Conservation (phyloP, 2,797 vertebrate genomes). For the Muscicapa striata region DNA sequence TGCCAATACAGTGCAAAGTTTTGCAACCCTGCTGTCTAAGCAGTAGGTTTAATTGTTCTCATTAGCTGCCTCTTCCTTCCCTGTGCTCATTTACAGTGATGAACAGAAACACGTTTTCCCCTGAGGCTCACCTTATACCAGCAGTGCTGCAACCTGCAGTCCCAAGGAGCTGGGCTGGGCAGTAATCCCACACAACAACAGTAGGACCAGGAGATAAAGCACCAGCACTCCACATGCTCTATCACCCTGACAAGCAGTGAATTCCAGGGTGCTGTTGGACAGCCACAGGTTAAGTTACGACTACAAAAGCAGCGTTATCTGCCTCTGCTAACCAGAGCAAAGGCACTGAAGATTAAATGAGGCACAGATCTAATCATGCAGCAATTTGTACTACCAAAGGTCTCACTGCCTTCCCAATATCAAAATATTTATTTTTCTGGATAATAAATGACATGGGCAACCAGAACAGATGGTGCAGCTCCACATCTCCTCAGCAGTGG, state of each 20-base stretch:
- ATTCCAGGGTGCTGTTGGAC: not conserved
- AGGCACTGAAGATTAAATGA: not conserved
- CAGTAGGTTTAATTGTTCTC: not conserved
- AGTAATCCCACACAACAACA: not conserved
- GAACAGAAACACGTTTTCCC: not conserved
- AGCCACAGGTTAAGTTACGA: not conserved
- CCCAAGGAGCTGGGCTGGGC: not conserved
- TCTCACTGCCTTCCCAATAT: not conserved
- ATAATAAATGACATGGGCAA: not conserved
- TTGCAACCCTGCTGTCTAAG: not conserved
- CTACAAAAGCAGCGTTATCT: not conserved
- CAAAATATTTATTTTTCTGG: not conserved
- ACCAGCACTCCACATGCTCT: not conserved
- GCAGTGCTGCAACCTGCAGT: not conserved
- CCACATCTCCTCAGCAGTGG: not conserved
- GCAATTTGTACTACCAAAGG: not conserved
- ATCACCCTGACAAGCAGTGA: not conserved
- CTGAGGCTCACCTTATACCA: not conserved
- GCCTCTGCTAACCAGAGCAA: not conserved
- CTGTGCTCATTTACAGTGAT: accelerated
- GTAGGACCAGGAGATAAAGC: not conserved
- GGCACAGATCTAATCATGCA: not conserved
- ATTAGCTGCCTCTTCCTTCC: not conserved
- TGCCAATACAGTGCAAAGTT: not conserved
- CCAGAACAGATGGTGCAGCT: not conserved